These are phyloP conservation scores for Tetragnatha versicolor DNA, from an alignment of 1,140 invertebrate species.

Conservation along the genomic window DNA sequence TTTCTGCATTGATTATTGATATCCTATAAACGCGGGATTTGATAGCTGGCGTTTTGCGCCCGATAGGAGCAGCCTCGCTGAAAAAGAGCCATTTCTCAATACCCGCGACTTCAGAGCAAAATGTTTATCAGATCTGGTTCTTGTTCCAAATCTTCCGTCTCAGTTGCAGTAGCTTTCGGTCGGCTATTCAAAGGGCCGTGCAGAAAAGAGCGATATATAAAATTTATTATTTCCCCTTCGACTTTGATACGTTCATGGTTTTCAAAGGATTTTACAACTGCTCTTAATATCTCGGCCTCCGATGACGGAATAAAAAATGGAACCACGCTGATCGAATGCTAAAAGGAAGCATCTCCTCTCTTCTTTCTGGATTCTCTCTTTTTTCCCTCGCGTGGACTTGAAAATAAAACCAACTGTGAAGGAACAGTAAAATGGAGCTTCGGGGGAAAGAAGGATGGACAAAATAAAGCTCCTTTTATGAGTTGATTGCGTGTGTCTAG, in stretches of 20 bases:
- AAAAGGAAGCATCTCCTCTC: no score
- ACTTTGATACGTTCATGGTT: background rate
- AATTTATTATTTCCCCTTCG: constrained; percentile 5
- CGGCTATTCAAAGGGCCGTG: background rate
- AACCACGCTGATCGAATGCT: no score
- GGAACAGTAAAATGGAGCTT: no score
- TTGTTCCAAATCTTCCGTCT: background rate
- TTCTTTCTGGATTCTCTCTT: no score
- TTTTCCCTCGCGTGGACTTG: no score
- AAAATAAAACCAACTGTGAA: no score
- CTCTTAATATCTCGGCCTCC: background rate
- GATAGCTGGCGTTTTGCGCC: constrained; percentile 23
- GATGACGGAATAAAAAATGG: no score
- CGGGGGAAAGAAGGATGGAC: no score
- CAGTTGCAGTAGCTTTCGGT: no score
- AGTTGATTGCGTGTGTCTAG: no score
- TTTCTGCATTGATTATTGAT: constrained; percentile 51
- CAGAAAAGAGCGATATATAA: background rate
- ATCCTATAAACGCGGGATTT: constrained; percentile 43
- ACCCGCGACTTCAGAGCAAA: background rate
- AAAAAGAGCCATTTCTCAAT: background rate
- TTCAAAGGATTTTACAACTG: constrained; percentile 17
- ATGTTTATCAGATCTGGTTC: constrained; percentile 16
- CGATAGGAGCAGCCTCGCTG: background rate
- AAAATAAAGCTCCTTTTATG: no score